Base-by-base conservation (phyloP, 35 echinoderm and acorn worm species). In the Apostichopus parvimensis region DNA sequence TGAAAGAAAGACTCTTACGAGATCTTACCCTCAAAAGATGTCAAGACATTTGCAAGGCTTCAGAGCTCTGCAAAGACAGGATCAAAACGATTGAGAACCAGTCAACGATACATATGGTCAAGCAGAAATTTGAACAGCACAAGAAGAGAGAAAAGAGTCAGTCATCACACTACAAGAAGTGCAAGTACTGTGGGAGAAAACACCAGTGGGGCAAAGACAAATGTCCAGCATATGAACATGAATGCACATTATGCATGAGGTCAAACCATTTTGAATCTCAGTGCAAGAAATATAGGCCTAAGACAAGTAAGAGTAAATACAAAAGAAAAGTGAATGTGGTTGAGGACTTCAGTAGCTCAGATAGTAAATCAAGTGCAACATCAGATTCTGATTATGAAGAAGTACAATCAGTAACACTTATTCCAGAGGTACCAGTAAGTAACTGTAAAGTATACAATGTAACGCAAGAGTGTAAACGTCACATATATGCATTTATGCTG, bases 141-240 rank as follows among this genome's bases (percentile, higher is more conserved):
- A 20, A 55, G 9, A 17, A 54, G 5, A 55, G 26, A 13, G 53
- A 55, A 14, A 54, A 54, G 15, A 15, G 6, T 12, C 6, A 53
- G 9, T 5, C 12, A 82, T 8, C 25, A 22, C 1, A 56, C 5
- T 64, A 26, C 56, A 18, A 79, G 54, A 59, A 59, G n/a, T 94
- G 93, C 22, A 85, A 78, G 34, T 87, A 57, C 72, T 94, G 95
- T 94, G 92, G 95, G 17, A 78, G 17, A 71, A 54, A 53, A 60
- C 90, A 96, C 64, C 80, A 81, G 53, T 22, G 56, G 20, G 80
- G 77, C 9, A 94, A 82, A 92, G 80, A 96, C 53, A 83, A 53
- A 83, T 96, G 95, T 90, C 90, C 90, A 11, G 90, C 92, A 82
- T 92, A 73, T 84, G 93, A 90, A 24, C 93, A 93, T 75, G 71